Percentiles rank a stretch among this genome's conserved stretches.
Evolutionary conservation across 2,113 vertebrate genomes (phyloP).

Genomic region (Motacilla tschutschensis): DNA sequence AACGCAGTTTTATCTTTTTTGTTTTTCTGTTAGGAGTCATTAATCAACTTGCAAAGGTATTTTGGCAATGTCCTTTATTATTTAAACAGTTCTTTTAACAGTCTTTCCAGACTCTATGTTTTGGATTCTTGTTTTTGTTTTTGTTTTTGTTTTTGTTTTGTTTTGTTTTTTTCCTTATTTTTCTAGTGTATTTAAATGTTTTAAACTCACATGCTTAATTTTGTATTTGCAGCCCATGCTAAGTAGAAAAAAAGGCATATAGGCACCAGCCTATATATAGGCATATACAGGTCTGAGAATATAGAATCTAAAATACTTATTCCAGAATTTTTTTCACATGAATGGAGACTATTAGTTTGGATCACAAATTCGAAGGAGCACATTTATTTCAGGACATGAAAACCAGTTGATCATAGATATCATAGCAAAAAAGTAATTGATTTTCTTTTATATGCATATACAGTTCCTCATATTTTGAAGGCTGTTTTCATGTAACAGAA

Average conservation of each 20-base stretch:
- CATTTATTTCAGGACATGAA: neutral
- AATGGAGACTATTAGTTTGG: neutral
- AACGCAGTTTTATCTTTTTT: neutral
- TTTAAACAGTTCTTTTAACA: neutral
- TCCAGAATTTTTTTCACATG: neutral
- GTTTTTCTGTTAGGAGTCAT: neutral
- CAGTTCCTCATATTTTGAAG: neutral
- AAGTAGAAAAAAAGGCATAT: neutral
- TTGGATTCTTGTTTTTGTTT: neutral
- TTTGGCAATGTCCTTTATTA: neutral
- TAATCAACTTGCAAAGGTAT: neutral
- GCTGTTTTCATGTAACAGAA: neutral
- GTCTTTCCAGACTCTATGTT: neutral
- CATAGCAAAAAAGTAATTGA: neutral
- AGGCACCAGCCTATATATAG: too few species aligned
- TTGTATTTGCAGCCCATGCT: neutral
- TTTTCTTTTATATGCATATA: neutral
- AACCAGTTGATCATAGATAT: neutral
- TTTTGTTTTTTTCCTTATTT: neutral
- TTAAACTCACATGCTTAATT: neutral
- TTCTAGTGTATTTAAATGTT: neutral
- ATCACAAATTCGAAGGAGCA: neutral
- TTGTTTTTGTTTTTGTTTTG: neutral
- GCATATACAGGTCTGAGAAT: neutral
- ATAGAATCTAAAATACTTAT: neutral